Evolutionary conservation across 2,888 invertebrate genomes (phyloP).

Genomic region (Luperina testacea): DNA sequence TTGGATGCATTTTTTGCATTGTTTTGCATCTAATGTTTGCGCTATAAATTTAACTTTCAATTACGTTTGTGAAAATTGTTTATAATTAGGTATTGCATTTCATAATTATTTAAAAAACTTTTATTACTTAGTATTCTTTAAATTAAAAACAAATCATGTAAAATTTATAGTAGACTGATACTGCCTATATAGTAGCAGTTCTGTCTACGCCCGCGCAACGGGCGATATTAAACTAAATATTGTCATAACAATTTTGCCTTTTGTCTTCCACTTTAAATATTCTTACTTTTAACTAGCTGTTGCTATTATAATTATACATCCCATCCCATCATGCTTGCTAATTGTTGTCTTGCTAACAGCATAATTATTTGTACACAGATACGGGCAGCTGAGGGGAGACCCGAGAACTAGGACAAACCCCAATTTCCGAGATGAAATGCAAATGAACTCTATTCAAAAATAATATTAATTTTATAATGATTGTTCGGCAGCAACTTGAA

Average conservation of each 20-base stretch:
- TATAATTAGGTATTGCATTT: background rate
- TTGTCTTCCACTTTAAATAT: background rate
- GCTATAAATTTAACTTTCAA: conserved; percentile 15
- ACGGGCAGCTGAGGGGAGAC: conserved; percentile 73
- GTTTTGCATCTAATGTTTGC: conserved; percentile 28
- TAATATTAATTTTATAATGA: conserved; percentile 5
- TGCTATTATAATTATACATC: conserved; percentile 23
- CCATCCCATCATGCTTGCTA: conserved; percentile 7
- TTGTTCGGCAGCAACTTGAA: conserved; percentile 9
- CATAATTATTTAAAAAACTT: too few relatives aligned
- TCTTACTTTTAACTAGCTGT: conserved; percentile 23
- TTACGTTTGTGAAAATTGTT: background rate
- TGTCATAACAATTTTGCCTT: conserved; percentile 2
- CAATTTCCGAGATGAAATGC: conserved; percentile 73
- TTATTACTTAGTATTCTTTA: too few relatives aligned
- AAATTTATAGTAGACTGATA: too few relatives aligned
- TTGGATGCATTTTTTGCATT: conserved; percentile 8
- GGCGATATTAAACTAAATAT: background rate
- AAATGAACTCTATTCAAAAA: conserved; percentile 71
- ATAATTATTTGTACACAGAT: conserved; percentile 69
- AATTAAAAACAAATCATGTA: background rate
- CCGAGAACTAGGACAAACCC: conserved; percentile 65
- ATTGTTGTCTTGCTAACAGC: conserved; percentile 30
- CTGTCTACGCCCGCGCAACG: background rate
- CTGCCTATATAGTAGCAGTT: background rate